Base-by-base conservation (phyloP, 2,888 invertebrate genomes). In the Drosophila bunnanda region DNA sequence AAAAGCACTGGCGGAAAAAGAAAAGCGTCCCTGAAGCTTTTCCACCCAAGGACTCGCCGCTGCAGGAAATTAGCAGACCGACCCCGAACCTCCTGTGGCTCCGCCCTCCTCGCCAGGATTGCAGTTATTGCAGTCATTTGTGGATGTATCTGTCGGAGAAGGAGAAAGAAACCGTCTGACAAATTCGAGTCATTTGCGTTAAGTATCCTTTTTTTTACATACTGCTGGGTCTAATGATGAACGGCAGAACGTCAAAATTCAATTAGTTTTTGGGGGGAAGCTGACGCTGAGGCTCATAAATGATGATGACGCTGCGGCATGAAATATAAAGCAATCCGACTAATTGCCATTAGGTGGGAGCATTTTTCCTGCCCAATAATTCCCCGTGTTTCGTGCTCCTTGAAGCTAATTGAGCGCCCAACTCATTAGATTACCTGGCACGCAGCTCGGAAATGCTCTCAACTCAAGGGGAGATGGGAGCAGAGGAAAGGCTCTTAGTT, bases 261-360 rank as follows among this genome's bases (percentile, higher is more conserved):
- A 88, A 85, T 85, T 85, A 87, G 76, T 75, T 67, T 65, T 34
- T 15, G 13, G 38, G 32, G 25, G 55, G 55, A 62, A 62, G 62
- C 70, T 62, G 25, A 28, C 1, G 20, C 20, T 15, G 32, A 8
- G 3, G 64, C 65, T 85, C 84, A 85, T 85, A 85, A 85, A 88
- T 83, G 84, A 79, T 87, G 87, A 77, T 83, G 81, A 78, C 50
- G 75, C 72, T 57, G 66, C 46, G 69, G 68, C 74, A 84, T 83
- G 79, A 89, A 89, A 90, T 90, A 92, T 91, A 91, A 91, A 88
- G 88, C 91, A 91, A 91, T 91, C 91, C 91, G 82, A 79, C 89
- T 92, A 91, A 92, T 91, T 92, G 91, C 91, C 90, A 90, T 90
- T 91, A 89, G 91, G 90, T 84, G 50, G 34, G n/a, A 10, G 65